Evolutionary conservation across 2,113 vertebrate genomes (phyloP).

Genomic region (Sinocyclocheilus rhinocerous): DNA sequence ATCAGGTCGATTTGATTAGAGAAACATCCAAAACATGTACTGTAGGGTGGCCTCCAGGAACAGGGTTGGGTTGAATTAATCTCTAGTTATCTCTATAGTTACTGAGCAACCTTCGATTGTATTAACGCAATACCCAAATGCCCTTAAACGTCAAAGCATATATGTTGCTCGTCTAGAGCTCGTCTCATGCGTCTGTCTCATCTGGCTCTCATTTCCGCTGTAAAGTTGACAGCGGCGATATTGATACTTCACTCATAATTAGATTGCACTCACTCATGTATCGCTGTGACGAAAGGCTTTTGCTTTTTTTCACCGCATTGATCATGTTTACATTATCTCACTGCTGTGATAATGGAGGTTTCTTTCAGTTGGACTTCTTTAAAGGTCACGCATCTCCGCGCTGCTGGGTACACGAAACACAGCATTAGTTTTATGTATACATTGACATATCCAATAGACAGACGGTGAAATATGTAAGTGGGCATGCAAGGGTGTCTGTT

Average conservation of each 20-base stretch:
- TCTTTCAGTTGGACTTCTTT: slow-evolving; percentile 8
- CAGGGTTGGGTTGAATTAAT: not conserved
- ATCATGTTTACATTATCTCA: slow-evolving; percentile 28
- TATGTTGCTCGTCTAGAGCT: not conserved
- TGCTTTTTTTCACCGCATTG: not conserved
- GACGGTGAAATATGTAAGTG: not conserved
- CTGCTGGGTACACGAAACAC: not conserved
- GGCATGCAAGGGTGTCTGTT: slow-evolving; percentile 19
- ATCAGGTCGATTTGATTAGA: not conserved
- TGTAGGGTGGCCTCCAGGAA: no score
- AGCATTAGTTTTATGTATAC: not conserved
- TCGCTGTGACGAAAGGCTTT: slow-evolving; percentile 11
- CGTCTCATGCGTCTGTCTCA: not conserved
- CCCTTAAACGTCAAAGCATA: not conserved
- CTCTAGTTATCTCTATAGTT: not conserved
- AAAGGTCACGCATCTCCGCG: slow-evolving; percentile 17
- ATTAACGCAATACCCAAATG: not conserved
- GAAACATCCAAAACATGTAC: not conserved
- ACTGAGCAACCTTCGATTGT: not conserved
- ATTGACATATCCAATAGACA: not conserved
- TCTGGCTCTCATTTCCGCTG: slow-evolving; percentile 6
- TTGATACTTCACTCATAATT: slow-evolving; percentile 29
- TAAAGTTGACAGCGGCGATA: not conserved
- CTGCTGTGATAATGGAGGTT: slow-evolving; percentile 32
- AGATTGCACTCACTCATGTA: slow-evolving; percentile 26